Evolutionary conservation across 2,797 vertebrate genomes (phyloP).

Genomic region (Notamacropus eugenii): DNA sequence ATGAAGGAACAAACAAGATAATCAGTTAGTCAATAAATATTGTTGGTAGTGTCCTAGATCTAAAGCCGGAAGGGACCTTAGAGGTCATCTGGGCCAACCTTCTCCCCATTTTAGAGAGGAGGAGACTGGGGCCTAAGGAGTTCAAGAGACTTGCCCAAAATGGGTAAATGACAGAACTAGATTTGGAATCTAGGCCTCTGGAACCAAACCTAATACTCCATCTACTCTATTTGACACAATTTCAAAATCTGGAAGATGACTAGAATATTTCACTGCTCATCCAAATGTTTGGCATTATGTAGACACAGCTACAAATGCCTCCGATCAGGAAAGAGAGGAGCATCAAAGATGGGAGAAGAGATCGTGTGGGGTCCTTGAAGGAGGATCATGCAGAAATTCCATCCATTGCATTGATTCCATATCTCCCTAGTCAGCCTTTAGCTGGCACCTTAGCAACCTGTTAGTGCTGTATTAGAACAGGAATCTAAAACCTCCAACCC

Average conservation of each 20-base stretch:
- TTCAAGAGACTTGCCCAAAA: not conserved
- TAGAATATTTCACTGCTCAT: slow-evolving; percentile 22
- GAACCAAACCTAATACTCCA: not conserved
- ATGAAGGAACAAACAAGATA: not conserved
- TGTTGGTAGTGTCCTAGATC: not conserved
- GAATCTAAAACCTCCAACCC: not conserved
- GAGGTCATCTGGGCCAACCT: not conserved
- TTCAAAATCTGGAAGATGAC: not conserved
- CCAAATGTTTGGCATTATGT: slow-evolving; percentile 1
- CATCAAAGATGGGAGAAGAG: not conserved
- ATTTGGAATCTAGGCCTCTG: not conserved
- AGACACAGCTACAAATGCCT: not conserved
- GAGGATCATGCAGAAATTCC: not conserved
- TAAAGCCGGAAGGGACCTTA: not conserved
- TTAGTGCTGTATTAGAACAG: not conserved
- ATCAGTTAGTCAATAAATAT: not conserved
- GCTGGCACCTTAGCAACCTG: not conserved
- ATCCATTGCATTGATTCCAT: not conserved
- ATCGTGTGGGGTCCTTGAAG: not conserved
- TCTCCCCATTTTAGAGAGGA: not conserved
- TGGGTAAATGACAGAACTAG: not conserved
- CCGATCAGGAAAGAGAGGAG: not conserved
- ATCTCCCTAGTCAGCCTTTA: not conserved
- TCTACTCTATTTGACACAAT: not conserved
- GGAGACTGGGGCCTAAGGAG: not conserved